Base-by-base conservation (phyloP, 2,888 invertebrate species). In the Ellobium chinense region DNA sequence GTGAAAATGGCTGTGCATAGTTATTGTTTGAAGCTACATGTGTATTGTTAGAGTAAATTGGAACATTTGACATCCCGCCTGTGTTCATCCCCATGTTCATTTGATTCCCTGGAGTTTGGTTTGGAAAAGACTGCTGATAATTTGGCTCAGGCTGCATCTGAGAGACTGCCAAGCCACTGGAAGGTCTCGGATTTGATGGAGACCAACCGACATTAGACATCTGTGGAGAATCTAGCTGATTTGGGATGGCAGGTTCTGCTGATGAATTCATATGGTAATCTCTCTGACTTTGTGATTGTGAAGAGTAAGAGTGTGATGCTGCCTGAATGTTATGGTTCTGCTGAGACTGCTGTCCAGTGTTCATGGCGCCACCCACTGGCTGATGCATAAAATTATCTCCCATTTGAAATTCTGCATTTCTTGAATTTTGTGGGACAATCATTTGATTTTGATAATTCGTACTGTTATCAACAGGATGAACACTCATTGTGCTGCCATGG, bases 151-250 rank as follows among this genome's bases (percentile, higher is more conserved):
- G 31, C 21, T 70, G 70, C 14, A 27, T 46, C 34, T 54, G 60
- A 24, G n/a, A 36, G 14, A 58, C 31, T 24, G 60, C 2, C 34
- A 36, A n/a, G 3, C 24, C 24, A 39, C 14, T 31, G n/a, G 70
- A 21, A 34, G 39, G n/a, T 72, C 7, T 36, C 27, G 56, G 24
- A 60, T 24, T n/a, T 18, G 69, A 29, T 5, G 58, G 4, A 0
- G 12, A n/a, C 72, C 58, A 72, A 24, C 34, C n/a, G 54, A 54
- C 56, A 31, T 54, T 70, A 2, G n/a, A n/a, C n/a, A 31, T 12
- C 34, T 70, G 69, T 54, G 69, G 69, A 7, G 54, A 31, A 21
- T 70, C 69, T 14, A 31, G 54, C 34, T 70, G 56, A 70, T n/a
- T 70, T 31, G 29, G 27, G 0, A 29, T 18, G 18, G 18, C 9